phyloP scores from a whole-genome alignment of 2,797 vertebrate species.

The Trematomus bernacchii region DNA sequence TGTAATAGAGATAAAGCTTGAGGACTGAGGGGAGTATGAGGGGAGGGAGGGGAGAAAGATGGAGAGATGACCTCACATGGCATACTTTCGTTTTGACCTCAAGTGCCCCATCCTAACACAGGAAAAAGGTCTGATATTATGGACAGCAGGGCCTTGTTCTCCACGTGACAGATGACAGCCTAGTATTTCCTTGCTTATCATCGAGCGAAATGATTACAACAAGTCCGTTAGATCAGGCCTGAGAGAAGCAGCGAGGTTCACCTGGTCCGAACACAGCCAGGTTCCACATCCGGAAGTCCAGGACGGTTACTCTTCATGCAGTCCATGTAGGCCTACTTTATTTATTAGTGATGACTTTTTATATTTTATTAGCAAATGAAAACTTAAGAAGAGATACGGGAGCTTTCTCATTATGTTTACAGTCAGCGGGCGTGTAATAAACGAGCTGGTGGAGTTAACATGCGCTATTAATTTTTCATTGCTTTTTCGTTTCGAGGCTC shows the following conservation, averaged over 20 bases:
- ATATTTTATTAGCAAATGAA: slow-evolving; percentile 69
- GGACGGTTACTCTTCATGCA: slow-evolving; percentile 41
- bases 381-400: slow-evolving; percentile 78
- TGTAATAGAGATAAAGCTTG: neutral
- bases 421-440: slow-evolving; percentile 85
- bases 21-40: neutral
- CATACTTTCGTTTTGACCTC: slow-evolving; percentile 65
- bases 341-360: slow-evolving; percentile 72
- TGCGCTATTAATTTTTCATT: slow-evolving; percentile 86
- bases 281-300: slow-evolving; percentile 28
- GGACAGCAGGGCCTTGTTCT: slow-evolving; percentile 13
- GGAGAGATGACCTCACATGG: slow-evolving; percentile 60
- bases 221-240: slow-evolving; percentile 39
- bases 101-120: slow-evolving; percentile 42
- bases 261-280: slow-evolving; percentile 32
- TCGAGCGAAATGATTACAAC: slow-evolving; percentile 29
- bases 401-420: slow-evolving; percentile 85
- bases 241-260: slow-evolving; percentile 4
- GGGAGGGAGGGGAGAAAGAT: slow-evolving; percentile 13
- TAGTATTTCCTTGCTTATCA: slow-evolving; percentile 35
- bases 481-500: slow-evolving; percentile 80
- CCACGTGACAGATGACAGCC: slow-evolving; percentile 47
- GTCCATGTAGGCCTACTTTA: slow-evolving; percentile 59
- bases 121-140: neutral
- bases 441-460: slow-evolving; percentile 84